Conservation (phyloP, 2,888 invertebrate genomes). For the Biston stratarius region DNA sequence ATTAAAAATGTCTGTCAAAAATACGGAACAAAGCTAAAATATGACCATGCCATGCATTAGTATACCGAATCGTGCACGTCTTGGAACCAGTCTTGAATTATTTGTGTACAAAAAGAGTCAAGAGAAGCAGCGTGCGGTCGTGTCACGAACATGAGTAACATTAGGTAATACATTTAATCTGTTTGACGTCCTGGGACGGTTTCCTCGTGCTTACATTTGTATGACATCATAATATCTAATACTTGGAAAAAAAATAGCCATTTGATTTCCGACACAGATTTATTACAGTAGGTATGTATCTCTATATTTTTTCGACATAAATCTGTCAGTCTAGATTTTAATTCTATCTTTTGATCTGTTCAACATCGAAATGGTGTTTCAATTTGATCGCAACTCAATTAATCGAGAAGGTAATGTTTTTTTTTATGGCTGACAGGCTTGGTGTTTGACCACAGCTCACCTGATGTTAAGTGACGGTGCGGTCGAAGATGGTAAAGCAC, state of each 20-base stretch:
- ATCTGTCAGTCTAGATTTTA: background rate
- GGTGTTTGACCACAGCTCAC: no score
- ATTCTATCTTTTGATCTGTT: background rate
- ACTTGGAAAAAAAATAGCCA: background rate
- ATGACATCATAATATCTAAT: conserved; percentile 57
- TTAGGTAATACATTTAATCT: conserved; percentile 60
- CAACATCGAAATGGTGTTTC: background rate
- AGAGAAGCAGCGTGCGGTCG: conserved; percentile 52
- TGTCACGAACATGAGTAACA: conserved; percentile 52
- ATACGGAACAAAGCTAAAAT: conserved; percentile 40
- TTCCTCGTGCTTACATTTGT: conserved; percentile 59
- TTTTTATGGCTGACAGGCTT: no score
- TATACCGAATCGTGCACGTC: conserved; percentile 43
- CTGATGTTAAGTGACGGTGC: no score
- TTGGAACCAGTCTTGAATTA: conserved; percentile 38
- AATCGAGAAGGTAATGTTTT: conserved; percentile 9
- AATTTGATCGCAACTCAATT: background rate
- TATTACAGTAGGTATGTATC: background rate
- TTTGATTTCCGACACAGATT: background rate
- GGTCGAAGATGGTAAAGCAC: no score
- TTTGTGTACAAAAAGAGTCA: conserved; percentile 43
- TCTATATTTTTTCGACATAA: background rate
- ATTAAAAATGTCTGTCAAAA: conserved; percentile 38
- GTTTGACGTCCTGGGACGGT: conserved; percentile 59
- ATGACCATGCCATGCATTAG: conserved; percentile 44